phyloP scores from a whole-genome alignment of 53 echinoderm and acorn worm species.

The Echinometra lucunter region DNA sequence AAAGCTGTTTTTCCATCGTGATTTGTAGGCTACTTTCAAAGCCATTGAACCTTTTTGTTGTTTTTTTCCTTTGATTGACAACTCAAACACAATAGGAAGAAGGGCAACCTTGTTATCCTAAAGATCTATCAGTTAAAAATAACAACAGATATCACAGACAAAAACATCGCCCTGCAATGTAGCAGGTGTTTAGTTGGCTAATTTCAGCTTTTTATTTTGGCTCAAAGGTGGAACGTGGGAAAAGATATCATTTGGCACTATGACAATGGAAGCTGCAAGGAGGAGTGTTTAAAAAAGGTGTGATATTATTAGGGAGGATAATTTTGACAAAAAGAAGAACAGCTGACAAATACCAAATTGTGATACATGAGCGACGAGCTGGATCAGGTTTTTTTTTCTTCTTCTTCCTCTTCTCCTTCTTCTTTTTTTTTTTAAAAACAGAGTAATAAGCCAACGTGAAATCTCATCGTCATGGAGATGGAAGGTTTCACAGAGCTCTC shows the following conservation, averaged over 20 bases:
- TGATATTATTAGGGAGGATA: neutral
- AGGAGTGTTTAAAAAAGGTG: neutral
- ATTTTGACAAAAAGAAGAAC: neutral
- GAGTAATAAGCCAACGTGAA: neutral
- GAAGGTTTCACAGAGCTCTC: neutral
- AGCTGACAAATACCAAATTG: conserved; percentile 4
- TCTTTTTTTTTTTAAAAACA: no score
- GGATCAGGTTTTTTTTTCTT: neutral
- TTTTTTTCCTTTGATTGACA: neutral
- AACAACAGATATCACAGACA: neutral
- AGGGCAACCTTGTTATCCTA: neutral
- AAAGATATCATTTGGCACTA: neutral
- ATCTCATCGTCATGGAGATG: neutral
- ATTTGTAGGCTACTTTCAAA: neutral
- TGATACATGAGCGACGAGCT: neutral
- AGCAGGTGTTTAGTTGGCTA: conserved; percentile 36
- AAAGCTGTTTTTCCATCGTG: neutral
- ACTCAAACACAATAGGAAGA: conserved; percentile 33
- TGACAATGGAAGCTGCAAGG: neutral
- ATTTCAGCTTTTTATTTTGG: conserved; percentile 29
- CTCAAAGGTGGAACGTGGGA: conserved; percentile 19
- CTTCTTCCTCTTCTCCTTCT: no score
- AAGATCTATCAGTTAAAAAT: neutral
- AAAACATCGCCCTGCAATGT: neutral
- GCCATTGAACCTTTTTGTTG: neutral